phyloP scores from a whole-genome alignment of 37 sponge, comb jelly and placozoan genomes.

The Spongilla lacustris region DNA sequence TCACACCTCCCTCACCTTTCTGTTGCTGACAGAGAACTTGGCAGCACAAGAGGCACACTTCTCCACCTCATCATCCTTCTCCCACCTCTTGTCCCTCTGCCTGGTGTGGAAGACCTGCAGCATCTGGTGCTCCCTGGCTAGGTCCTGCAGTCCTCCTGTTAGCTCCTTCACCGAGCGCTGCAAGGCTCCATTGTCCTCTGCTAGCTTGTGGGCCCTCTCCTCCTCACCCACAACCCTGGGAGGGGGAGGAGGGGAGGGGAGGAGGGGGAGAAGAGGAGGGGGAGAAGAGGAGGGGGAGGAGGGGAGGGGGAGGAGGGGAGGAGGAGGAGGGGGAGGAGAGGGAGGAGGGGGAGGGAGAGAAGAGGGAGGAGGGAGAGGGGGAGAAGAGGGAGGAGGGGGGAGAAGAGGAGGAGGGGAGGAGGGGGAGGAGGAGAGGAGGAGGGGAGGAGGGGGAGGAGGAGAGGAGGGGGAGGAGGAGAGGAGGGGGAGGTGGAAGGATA shows the following conservation, averaged over 20 bases:
- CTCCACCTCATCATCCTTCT: constrained; percentile 66
- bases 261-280: not conserved
- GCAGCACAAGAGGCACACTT: constrained; percentile 41
- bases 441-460: too few species aligned
- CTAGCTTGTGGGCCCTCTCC: constrained; percentile 15
- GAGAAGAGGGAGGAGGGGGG: too few species aligned
- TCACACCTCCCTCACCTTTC: constrained; percentile 40
- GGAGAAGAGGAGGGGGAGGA: too few species aligned
- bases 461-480: too few species aligned
- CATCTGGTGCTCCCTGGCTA: constrained; percentile 66
- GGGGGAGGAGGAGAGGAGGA: too few species aligned
- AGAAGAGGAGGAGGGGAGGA: too few species aligned
- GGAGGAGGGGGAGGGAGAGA: too few species aligned
- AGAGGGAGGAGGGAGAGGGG: too few species aligned
- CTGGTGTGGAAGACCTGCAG: constrained; percentile 57
- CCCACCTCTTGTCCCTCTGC: constrained; percentile 69
- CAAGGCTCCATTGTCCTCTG: constrained; percentile 4
- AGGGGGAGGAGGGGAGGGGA: too few species aligned
- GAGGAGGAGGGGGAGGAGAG: too few species aligned
- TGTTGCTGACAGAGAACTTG: constrained; percentile 56
- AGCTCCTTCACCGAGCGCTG: constrained; percentile 40
- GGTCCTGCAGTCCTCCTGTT: constrained; percentile 41
- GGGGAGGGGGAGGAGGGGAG: too few species aligned
- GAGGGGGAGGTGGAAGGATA: too few species aligned
- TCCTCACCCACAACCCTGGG: constrained; percentile 46